Evolutionary conservation across 1,140 invertebrate genomes (phyloP), one percentile per base, ranked within the genome.

Genomic region (Triops cancriformis): DNA sequence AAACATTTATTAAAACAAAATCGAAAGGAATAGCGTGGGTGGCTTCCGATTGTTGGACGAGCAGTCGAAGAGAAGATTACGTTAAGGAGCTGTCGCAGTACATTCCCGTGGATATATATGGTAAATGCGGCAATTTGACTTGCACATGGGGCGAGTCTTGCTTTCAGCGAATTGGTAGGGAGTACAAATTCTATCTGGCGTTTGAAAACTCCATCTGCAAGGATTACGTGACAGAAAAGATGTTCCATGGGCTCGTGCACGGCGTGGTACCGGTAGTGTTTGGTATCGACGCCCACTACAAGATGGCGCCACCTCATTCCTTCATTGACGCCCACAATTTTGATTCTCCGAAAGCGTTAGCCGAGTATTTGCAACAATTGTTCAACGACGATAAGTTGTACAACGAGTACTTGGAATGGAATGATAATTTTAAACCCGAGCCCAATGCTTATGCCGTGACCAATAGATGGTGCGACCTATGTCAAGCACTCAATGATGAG

Each of bases 241-340:
- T 85, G 1, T 85, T 79, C 26, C 79, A 82, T 11, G 51, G 51
- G 51, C 14, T 64, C 51, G 18, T 18, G 7, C 76, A 79, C 37
- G 79, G 83, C 43, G 86, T 91, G 0, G 88, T 93, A 18, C 92
- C 92, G 0, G 85, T 94, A 42, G 88, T 93, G 26, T 88, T 91
- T 85, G 92, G 92, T 1, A 84, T 88, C 0, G 80, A 81, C 7
- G 87, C 87, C 82, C 90, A 87, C 83, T 82, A 83, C 31, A 84
- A 80, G 80, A 80, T 87, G 18, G 85, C 92, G 18, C 92, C 92
- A 0, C 86, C 88, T 0, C 81, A 85, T 77, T 92, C 91, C 0
- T 93, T 88, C 81, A 88, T 91, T 73, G 85, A 91, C 82, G 87
- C 87, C 0, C 82, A 85, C n/a, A 84, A 87, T 77, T 89, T 87